Evolutionary conservation across 2,888 invertebrate genomes (phyloP).

Genomic region (Drosophila paracracens): DNA sequence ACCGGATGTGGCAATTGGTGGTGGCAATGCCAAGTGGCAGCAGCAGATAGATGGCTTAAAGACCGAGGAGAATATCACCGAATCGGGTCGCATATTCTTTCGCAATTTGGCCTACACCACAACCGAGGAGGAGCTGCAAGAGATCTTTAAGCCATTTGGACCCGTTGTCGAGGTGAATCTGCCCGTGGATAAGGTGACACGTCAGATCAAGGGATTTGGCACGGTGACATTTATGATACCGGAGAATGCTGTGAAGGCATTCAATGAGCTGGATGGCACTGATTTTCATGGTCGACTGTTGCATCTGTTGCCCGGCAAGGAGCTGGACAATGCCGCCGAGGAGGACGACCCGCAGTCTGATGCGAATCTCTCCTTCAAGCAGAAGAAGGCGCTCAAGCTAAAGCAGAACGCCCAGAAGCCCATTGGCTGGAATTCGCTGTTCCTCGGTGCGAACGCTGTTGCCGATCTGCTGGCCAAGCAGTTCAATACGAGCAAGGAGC

Average conservation of each 20-base stretch:
- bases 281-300: conserved; percentile 96
- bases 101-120: conserved; percentile 95
- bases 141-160: conserved; percentile 94
- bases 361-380: conserved; percentile 91
- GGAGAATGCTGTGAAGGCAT: conserved; percentile 97
- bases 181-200: conserved; percentile 93
- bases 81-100: conserved; percentile 96
- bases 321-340: conserved; percentile 75
- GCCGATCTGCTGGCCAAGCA: conserved; percentile 95
- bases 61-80: conserved; percentile 92
- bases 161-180: conserved; percentile 94
- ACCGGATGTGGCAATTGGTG: neutral
- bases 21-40: conserved; percentile 86
- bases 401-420: conserved; percentile 91
- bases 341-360: conserved; percentile 85
- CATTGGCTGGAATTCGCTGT: conserved; percentile 98
- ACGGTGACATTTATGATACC: conserved; percentile 96
- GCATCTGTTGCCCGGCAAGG: conserved; percentile 95
- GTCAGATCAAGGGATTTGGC: conserved; percentile 95
- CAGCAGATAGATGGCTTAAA: conserved; percentile 88
- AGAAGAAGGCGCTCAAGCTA: conserved; percentile 91
- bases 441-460: conserved; percentile 96
- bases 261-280: conserved; percentile 94
- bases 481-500: conserved; percentile 93
- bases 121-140: conserved; percentile 93